Conservation (phyloP, 2,888 invertebrate genomes). For the Brenthis hecate region DNA sequence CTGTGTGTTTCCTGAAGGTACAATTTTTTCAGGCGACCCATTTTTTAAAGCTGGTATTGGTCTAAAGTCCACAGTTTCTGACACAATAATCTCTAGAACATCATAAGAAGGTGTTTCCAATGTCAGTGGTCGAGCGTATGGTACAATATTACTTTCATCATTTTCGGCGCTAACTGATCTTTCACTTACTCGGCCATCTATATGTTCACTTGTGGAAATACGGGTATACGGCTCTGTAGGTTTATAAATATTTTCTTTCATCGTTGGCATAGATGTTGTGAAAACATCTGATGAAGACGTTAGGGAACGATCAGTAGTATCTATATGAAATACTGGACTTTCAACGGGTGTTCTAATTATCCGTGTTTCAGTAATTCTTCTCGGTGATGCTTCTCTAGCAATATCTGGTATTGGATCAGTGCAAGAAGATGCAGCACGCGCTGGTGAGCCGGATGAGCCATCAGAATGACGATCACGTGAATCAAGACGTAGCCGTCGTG, state of each 20-base stretch:
- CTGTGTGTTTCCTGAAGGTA: constrained; percentile 22
- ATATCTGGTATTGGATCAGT: constrained; percentile 41
- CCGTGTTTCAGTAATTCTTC: constrained; percentile 35
- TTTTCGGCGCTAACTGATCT: constrained; percentile 49
- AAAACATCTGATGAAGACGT: constrained; percentile 56
- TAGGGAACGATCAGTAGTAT: constrained; percentile 46
- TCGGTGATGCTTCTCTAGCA: constrained; percentile 26
- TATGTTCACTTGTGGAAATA: constrained; percentile 44
- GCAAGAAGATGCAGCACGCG: constrained; percentile 34
- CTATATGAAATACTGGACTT: constrained; percentile 34
- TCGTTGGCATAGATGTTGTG: constrained; percentile 56
- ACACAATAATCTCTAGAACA: constrained; percentile 71
- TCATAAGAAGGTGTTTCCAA: constrained; percentile 61
- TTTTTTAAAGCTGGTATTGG: constrained; percentile 42
- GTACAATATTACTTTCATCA: constrained; percentile 50
- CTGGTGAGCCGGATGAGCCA: constrained; percentile 40
- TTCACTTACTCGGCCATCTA: constrained; percentile 52
- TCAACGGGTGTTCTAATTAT: constrained; percentile 33
- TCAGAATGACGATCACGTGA: constrained; percentile 45
- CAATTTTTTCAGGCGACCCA: constrained; percentile 37
- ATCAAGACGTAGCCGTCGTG: constrained; percentile 52
- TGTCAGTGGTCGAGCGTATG: constrained; percentile 51
- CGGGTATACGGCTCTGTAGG: constrained; percentile 29
- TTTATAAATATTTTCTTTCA: constrained; percentile 48
- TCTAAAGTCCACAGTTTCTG: constrained; percentile 60